Conservation (phyloP, 2,888 invertebrate genomes). For the Rhaphigaster nebulosa region DNA sequence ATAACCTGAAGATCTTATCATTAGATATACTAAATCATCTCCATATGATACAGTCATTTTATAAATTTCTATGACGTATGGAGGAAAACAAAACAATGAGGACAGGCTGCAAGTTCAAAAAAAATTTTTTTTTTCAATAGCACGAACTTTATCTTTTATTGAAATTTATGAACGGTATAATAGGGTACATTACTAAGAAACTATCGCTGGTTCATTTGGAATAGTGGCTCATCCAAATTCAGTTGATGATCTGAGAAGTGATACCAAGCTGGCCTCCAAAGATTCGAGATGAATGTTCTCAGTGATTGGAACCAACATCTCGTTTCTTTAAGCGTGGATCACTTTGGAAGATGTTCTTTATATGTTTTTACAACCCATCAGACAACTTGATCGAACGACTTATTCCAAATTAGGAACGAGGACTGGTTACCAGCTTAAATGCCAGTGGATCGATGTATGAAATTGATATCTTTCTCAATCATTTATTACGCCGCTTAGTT, state of each 20-base stretch:
- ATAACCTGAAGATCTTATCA: too few relatives aligned
- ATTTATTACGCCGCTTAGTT: not conserved
- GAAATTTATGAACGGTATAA: not conserved
- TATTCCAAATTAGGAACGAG: not conserved
- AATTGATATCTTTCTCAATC: not conserved
- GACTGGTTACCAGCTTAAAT: conserved; percentile 20
- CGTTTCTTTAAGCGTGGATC: not conserved
- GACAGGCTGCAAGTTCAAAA: too few relatives aligned
- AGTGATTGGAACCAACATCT: not conserved
- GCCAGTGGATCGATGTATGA: not conserved
- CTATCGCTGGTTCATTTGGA: not conserved
- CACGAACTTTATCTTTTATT: not conserved
- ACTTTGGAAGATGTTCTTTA: conserved; percentile 11
- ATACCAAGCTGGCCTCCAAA: not conserved
- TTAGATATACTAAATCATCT: too few relatives aligned
- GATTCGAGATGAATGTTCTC: not conserved
- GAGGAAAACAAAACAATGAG: too few relatives aligned
- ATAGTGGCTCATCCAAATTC: not conserved
- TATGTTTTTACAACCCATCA: not conserved
- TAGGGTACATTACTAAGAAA: not conserved
- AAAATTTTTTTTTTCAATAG: not conserved
- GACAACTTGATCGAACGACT: not conserved
- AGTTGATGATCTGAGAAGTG: not conserved
- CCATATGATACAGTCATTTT: too few relatives aligned
- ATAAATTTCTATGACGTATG: too few relatives aligned